phyloP scores from a whole-genome alignment of 2,113 vertebrate genomes.

The Cynocephalus volans region DNA sequence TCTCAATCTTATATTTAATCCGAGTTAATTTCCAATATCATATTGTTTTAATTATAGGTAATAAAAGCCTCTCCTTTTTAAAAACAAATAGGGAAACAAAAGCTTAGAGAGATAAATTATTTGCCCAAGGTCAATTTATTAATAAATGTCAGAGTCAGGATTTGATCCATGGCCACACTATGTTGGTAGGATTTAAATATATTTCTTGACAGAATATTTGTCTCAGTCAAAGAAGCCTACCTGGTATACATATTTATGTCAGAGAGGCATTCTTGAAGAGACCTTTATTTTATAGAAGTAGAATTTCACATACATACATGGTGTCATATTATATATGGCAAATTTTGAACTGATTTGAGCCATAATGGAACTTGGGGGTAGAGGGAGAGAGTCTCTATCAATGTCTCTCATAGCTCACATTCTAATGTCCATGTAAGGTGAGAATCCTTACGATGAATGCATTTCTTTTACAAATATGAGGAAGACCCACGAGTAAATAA shows the following conservation, averaged over 20 bases:
- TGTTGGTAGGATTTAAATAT: background rate
- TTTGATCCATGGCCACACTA: background rate
- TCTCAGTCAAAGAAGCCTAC: background rate
- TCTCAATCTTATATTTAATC: background rate
- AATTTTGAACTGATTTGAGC: background rate
- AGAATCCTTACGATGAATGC: background rate
- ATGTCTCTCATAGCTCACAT: background rate
- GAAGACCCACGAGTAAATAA: slow-evolving; percentile 63
- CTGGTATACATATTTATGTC: background rate
- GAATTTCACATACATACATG: background rate
- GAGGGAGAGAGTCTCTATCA: background rate
- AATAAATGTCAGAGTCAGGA: slow-evolving; percentile 8
- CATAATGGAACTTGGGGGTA: background rate
- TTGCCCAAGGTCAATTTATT: background rate
- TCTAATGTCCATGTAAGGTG: background rate
- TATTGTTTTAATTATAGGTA: background rate
- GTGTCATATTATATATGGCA: background rate
- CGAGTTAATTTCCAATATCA: background rate
- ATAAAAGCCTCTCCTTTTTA: background rate
- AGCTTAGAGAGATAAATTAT: background rate
- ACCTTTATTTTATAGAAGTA: background rate
- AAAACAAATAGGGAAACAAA: background rate
- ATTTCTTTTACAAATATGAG: slow-evolving; percentile 61
- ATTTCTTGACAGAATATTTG: background rate
- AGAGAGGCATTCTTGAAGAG: background rate